phyloP scores from a whole-genome alignment of 2,888 invertebrate genomes.

The Entomobrya proxima region DNA sequence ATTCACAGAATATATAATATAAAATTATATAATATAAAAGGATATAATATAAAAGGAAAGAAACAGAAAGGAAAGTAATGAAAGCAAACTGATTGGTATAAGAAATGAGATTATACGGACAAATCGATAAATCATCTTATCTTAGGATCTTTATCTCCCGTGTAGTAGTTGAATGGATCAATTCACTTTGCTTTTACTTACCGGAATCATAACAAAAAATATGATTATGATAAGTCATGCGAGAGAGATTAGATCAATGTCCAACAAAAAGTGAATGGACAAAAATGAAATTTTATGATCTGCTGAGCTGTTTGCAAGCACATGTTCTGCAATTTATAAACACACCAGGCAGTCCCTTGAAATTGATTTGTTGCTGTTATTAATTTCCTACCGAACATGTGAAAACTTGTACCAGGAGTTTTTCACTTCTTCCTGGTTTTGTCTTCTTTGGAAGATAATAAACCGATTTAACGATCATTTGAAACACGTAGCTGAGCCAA shows the following conservation, averaged over 20 bases:
- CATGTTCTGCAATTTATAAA: slow-evolving; percentile 11
- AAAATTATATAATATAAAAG: too few species aligned
- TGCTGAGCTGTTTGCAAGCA: too few species aligned
- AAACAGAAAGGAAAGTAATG: too few species aligned
- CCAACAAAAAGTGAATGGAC: background rate
- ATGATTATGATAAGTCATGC: background rate
- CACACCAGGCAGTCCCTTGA: background rate
- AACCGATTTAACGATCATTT: too few species aligned
- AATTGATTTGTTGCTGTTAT: slow-evolving; percentile 8
- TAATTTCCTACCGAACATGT: background rate
- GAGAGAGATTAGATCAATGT: background rate
- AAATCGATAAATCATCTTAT: background rate
- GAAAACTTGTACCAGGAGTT: background rate
- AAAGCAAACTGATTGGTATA: too few species aligned
- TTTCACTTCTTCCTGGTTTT: background rate
- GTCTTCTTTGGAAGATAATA: background rate
- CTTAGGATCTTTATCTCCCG: background rate
- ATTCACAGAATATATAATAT: background rate
- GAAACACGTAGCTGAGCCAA: too few species aligned
- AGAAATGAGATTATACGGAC: background rate
- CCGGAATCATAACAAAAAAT: background rate
- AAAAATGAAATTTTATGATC: background rate
- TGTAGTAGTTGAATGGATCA: slow-evolving; percentile 8
- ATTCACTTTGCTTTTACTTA: slow-evolving; percentile 1
- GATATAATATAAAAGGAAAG: background rate